phyloP scores from a whole-genome alignment of 1,140 invertebrate genomes.

The Ips nitidus region DNA sequence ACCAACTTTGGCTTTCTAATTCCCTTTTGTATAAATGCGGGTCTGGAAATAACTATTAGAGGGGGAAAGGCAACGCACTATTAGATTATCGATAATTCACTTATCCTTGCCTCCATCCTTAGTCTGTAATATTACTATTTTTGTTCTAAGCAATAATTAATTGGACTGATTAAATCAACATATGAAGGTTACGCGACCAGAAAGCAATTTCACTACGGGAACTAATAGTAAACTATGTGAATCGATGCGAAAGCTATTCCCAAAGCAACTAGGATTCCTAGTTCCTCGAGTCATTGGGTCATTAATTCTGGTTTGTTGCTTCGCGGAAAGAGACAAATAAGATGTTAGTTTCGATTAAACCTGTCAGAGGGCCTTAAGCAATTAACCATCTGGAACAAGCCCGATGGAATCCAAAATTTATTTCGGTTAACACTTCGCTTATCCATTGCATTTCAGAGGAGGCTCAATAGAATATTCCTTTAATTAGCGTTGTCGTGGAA shows the following conservation, averaged over 20 bases:
- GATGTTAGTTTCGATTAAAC: slow-evolving; percentile 18
- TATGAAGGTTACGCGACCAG: no score
- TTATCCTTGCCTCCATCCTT: background rate
- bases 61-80: background rate
- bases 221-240: slow-evolving; percentile 2
- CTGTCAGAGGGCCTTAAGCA: slow-evolving; percentile 7
- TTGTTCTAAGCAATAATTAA: no score
- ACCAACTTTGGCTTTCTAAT: slow-evolving; percentile 13
- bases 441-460: background rate
- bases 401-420: background rate
- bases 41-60: slow-evolving; percentile 5
- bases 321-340: slow-evolving; percentile 15
- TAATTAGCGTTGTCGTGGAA: background rate
- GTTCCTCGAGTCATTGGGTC: slow-evolving; percentile 6
- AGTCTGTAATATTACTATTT: no score
- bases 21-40: slow-evolving; percentile 9
- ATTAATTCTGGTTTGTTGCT: slow-evolving; percentile 20
- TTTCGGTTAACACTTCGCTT: background rate
- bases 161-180: no score
- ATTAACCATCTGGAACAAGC: slow-evolving; percentile 18
- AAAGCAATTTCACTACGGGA: no score
- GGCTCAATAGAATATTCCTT: background rate
- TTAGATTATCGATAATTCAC: slow-evolving; percentile 1
- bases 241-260: slow-evolving; percentile 8
- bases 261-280: slow-evolving; percentile 1